These are phyloP conservation scores for Apotomis turbidana DNA, from an alignment of 2,888 invertebrate species.

Conservation along the genomic window DNA sequence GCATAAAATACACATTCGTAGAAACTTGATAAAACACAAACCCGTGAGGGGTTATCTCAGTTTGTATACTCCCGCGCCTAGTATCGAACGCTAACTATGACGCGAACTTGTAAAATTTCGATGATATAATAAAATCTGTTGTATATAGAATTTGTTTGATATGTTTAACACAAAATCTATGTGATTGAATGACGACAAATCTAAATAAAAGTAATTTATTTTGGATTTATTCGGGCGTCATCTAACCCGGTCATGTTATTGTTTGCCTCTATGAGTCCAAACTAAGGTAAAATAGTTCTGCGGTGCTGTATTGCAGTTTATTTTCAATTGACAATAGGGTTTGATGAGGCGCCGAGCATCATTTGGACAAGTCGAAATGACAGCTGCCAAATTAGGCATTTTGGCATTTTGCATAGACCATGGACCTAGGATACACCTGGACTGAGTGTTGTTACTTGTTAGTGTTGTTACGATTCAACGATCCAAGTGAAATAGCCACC, in stretches of 20 bases:
- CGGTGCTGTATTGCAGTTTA: too few species aligned
- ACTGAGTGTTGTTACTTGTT: too few species aligned
- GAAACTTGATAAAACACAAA: neutral
- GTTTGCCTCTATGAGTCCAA: conserved; percentile 34
- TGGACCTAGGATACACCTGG: too few species aligned
- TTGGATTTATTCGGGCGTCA: conserved; percentile 24
- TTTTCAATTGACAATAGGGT: neutral
- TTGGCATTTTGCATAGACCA: too few species aligned
- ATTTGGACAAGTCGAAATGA: neutral
- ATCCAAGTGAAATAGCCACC: too few species aligned
- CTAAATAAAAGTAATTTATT: conserved; percentile 25
- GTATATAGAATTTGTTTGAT: neutral
- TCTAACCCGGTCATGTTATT: conserved; percentile 32
- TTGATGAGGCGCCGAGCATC: neutral
- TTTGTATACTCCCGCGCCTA: conserved; percentile 34
- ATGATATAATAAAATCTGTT: neutral
- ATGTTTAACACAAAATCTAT: neutral
- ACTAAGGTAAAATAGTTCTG: neutral
- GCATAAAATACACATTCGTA: conserved; percentile 1
- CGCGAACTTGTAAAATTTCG: neutral
- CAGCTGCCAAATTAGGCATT: too few species aligned
- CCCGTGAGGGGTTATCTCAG: neutral
- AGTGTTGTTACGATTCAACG: too few species aligned
- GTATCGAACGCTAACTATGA: neutral
- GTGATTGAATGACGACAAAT: neutral